Conservation (phyloP, 2,888 invertebrate species). For the Hybos culiciformis region DNA sequence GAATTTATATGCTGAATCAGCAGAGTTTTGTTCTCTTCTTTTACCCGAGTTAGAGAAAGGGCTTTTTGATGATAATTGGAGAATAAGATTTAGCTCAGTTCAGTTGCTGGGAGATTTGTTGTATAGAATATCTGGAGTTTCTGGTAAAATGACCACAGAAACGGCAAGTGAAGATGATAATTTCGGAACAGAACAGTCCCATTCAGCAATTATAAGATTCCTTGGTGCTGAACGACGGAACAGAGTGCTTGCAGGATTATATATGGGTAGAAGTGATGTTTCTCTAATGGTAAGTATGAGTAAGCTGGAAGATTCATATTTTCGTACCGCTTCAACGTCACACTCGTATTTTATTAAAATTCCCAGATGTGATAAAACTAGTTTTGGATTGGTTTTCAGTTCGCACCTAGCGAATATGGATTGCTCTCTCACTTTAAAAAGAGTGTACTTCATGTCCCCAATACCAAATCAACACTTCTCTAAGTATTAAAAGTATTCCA, state of each 20-base stretch:
- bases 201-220: slow-evolving; percentile 75
- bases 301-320: too few relatives aligned
- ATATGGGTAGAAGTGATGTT: slow-evolving; percentile 95
- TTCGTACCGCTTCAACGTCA: too few relatives aligned
- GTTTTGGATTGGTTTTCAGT: neutral
- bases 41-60: slow-evolving; percentile 90
- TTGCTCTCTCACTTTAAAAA: too few relatives aligned
- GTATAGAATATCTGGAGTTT: slow-evolving; percentile 92
- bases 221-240: slow-evolving; percentile 84
- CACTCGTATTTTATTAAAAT: neutral
- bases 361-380: neutral
- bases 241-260: slow-evolving; percentile 82
- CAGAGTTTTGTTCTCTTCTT: slow-evolving; percentile 77
- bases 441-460: too few relatives aligned
- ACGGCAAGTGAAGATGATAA: slow-evolving; percentile 98
- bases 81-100: slow-evolving; percentile 88
- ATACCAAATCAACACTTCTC: too few relatives aligned
- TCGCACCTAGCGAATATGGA: too few relatives aligned
- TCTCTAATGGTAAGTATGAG: slow-evolving; percentile 67
- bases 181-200: slow-evolving; percentile 94
- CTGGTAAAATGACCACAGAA: slow-evolving; percentile 98
- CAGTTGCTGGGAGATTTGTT: slow-evolving; percentile 90
- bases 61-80: slow-evolving; percentile 96
- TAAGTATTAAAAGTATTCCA: too few relatives aligned
- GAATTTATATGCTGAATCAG: slow-evolving; percentile 88